Percentiles rank a stretch among this genome's conserved stretches.
These are phyloP conservation scores for Sardinella longiceps DNA, from an alignment of 2,797 vertebrate species.

Conservation along the genomic window DNA sequence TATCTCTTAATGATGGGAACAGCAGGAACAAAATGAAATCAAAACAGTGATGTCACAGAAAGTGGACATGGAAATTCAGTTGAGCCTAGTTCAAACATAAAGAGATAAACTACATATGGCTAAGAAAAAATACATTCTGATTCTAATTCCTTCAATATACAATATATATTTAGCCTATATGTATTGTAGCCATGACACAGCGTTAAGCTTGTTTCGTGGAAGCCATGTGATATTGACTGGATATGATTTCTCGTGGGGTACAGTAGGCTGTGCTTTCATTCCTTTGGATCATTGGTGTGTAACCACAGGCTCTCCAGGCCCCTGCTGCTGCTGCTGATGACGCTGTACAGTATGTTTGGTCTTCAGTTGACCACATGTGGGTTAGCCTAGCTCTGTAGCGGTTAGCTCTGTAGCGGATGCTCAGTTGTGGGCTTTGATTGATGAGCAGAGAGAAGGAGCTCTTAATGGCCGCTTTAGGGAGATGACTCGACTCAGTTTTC, in stretches of 20 bases:
- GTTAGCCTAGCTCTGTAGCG: not conserved
- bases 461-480: not conserved
- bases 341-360: not conserved
- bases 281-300: not conserved
- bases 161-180: too few relatives aligned
- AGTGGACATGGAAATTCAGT: too few relatives aligned
- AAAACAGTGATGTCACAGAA: too few relatives aligned
- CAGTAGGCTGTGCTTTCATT: not conserved
- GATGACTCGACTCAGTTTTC: not conserved
- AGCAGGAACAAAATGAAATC: too few relatives aligned
- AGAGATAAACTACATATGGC: too few relatives aligned
- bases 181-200: too few relatives aligned
- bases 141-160: too few relatives aligned
- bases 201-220: not conserved
- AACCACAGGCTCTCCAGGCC: not conserved
- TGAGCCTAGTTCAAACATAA: too few relatives aligned
- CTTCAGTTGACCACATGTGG: not conserved
- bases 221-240: constrained; percentile 4
- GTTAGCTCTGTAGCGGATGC: not conserved
- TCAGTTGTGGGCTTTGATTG: not conserved
- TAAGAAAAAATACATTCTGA: too few relatives aligned
- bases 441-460: not conserved
- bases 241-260: not conserved
- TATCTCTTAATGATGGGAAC: not conserved
- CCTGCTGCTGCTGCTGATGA: not conserved